These are phyloP conservation scores for Lumbricus terrestris DNA, from an alignment of 2,888 invertebrate genomes.

Conservation along the genomic window DNA sequence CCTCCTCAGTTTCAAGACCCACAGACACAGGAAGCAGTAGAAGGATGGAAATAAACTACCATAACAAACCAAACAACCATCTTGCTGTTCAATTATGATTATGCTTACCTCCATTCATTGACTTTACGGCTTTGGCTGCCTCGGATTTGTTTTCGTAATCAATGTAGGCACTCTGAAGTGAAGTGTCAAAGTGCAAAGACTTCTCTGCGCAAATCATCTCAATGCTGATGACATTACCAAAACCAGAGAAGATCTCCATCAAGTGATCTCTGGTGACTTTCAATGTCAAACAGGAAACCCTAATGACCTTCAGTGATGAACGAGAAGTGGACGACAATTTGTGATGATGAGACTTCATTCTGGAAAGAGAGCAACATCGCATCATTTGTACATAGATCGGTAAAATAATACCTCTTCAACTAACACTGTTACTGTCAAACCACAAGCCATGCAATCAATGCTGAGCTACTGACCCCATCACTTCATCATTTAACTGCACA, in stretches of 20 bases:
- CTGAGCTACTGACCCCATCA: too few relatives aligned
- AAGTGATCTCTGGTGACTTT: slow-evolving; percentile 8
- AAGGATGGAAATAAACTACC: too few relatives aligned
- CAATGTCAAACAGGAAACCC: neutral
- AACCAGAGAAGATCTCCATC: slow-evolving; percentile 12
- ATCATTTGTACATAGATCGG: neutral
- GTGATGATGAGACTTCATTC: slow-evolving; percentile 9
- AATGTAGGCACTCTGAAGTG: neutral
- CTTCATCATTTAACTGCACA: neutral
- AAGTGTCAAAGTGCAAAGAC: neutral
- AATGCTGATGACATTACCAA: neutral
- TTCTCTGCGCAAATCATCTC: neutral
- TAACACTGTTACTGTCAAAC: neutral
- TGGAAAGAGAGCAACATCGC: neutral
- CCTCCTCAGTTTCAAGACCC: too few relatives aligned
- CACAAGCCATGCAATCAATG: neutral
- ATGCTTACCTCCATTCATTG: slow-evolving; percentile 6
- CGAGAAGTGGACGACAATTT: neutral
- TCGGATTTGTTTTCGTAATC: neutral
- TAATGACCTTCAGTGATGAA: neutral
- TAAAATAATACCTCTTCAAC: neutral
- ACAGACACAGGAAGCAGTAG: too few relatives aligned
- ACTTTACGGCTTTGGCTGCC: neutral
- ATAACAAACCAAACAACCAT: neutral
- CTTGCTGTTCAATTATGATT: neutral